These are phyloP conservation scores for Aegithalos caudatus DNA, from an alignment of 2,113 vertebrate species.

Conservation along the genomic window DNA sequence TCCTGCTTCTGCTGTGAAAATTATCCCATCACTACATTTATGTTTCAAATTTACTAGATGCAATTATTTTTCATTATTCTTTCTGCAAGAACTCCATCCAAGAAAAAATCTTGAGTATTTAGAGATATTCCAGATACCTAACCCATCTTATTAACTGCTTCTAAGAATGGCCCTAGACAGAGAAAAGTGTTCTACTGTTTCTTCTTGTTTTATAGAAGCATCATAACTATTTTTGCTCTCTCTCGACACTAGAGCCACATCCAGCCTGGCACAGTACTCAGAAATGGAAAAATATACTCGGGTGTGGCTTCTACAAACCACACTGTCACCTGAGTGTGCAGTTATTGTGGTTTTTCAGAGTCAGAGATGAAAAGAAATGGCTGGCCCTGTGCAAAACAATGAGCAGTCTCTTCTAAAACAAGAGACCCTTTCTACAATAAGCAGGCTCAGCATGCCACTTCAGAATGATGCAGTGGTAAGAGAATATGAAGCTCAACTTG, in stretches of 20 bases:
- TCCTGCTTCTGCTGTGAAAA: background rate
- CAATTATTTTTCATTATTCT: background rate
- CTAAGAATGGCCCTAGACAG: background rate
- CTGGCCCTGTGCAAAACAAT: background rate
- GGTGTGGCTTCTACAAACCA: background rate
- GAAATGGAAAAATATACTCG: background rate
- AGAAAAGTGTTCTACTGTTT: background rate
- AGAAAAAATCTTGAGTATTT: background rate
- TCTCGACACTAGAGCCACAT: background rate
- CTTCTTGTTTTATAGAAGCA: background rate
- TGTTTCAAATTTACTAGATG: background rate
- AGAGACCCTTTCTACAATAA: background rate
- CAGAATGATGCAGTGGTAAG: background rate
- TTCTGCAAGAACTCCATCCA: background rate
- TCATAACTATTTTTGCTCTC: background rate
- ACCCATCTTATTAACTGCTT: background rate
- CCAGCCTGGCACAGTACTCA: background rate
- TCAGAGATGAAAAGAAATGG: background rate
- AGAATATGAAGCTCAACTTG: background rate
- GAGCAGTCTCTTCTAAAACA: slow-evolving; percentile 13
- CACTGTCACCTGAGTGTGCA: background rate
- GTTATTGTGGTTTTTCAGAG: background rate
- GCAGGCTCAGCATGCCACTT: background rate
- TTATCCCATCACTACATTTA: background rate
- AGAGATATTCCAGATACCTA: background rate